Conservation (phyloP, 1,140 invertebrate genomes). For the Pentalonia nigronervosa region DNA sequence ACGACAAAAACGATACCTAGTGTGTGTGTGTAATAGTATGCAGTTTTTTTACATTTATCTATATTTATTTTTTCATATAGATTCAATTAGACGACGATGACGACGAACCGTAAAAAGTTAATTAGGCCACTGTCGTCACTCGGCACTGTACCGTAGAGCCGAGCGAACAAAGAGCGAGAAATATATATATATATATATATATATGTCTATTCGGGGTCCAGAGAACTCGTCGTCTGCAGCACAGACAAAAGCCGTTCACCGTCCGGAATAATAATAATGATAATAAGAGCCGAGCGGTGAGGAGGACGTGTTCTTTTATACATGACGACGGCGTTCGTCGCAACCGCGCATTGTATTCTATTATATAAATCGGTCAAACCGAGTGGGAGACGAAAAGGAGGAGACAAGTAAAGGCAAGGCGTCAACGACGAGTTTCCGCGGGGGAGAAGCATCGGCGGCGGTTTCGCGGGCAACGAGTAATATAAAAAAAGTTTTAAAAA, state of each 20-base stretch:
- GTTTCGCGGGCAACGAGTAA: constrained; percentile 45
- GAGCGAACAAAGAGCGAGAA: constrained; percentile 39
- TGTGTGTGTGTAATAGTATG: background rate
- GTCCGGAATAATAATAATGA: constrained; percentile 31
- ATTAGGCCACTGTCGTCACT: constrained; percentile 46
- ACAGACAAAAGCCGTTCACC: constrained; percentile 38
- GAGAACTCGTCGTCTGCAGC: background rate
- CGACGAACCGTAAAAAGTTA: constrained; percentile 18
- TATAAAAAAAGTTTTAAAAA: background rate
- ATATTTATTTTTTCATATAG: background rate
- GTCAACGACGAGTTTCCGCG: background rate
- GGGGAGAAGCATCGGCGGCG: constrained; percentile 36
- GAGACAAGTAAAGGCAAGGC: background rate
- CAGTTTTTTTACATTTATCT: background rate
- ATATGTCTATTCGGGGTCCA: constrained; percentile 38
- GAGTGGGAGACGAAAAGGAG: constrained; percentile 18
- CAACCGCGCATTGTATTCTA: background rate
- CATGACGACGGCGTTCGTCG: constrained; percentile 19
- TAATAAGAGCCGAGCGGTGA: background rate
- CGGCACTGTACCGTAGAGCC: background rate
- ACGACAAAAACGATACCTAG: no score
- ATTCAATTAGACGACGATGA: background rate
- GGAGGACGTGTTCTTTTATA: background rate
- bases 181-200: background rate
- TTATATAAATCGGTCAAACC: constrained; percentile 40